Conservation (phyloP, 1,140 invertebrate species). For the Neotoxoptera formosana region DNA sequence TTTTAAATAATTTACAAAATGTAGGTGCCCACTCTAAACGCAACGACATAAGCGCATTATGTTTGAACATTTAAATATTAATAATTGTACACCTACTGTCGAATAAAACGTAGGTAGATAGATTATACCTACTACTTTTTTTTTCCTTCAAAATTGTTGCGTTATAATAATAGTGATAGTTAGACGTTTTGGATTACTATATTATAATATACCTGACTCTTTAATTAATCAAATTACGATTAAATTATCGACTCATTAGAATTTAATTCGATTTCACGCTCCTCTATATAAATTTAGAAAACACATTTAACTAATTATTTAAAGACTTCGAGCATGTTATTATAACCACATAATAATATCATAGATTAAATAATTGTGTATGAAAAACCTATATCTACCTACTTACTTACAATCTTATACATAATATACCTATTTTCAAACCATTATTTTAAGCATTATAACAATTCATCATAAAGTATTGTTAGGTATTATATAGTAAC, state of each 20-base stretch:
- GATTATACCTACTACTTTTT: background rate
- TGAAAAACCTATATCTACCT: too few species aligned
- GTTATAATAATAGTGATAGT: conserved; percentile 6
- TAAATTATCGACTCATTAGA: background rate
- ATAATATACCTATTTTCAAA: background rate
- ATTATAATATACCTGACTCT: background rate
- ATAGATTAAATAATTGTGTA: background rate
- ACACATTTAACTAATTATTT: background rate
- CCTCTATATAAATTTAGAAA: background rate
- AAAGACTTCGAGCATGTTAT: background rate
- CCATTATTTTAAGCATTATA: background rate
- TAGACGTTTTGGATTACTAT: background rate
- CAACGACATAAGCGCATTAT: background rate
- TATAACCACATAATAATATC: background rate
- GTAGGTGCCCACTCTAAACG: background rate
- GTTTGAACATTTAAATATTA: background rate
- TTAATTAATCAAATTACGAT: background rate
- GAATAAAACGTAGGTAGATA: background rate
- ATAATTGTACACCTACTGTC: background rate
- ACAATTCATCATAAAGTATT: background rate
- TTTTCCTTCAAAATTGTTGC: background rate
- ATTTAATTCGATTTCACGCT: background rate
- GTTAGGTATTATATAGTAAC: background rate
- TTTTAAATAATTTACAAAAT: background rate
- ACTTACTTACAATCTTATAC: background rate